Conservation (phyloP, 2,113 vertebrate genomes). For the Eleginops maclovinus region DNA sequence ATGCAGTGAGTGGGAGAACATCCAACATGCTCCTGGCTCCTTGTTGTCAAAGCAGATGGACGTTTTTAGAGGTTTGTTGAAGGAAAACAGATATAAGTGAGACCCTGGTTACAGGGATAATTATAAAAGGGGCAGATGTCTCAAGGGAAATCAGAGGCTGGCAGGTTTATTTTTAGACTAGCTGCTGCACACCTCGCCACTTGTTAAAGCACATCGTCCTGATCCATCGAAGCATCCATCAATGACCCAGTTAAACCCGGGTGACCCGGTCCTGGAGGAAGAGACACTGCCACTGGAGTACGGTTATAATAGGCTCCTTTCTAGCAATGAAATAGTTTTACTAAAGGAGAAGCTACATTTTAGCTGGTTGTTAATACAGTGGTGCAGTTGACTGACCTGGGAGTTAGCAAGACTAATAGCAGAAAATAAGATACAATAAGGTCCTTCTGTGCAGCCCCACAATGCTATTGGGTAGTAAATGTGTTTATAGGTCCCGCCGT, state of each 20-base stretch:
- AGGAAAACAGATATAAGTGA: constrained; percentile 65
- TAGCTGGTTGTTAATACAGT: no score
- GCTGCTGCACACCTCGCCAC: constrained; percentile 64
- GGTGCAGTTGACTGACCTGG: no score
- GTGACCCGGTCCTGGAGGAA: constrained; percentile 45
- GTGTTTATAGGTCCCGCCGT: no score
- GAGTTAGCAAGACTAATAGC: no score
- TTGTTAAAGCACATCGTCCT: constrained; percentile 67
- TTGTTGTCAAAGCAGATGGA: constrained; percentile 49
- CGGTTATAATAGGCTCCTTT: not conserved
- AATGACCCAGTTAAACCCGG: constrained; percentile 59
- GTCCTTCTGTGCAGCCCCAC: no score
- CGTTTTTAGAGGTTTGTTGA: constrained; percentile 33
- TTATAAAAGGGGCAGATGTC: constrained; percentile 77
- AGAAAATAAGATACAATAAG: no score
- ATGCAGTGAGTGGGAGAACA: constrained; percentile 4
- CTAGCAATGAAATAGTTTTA: not conserved
- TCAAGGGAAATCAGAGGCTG: constrained; percentile 61
- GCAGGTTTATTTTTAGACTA: constrained; percentile 78
- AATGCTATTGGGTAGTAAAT: no score
- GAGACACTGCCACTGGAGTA: not conserved
- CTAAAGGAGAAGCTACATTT: not conserved
- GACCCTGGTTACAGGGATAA: constrained; percentile 78
- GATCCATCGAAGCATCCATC: constrained; percentile 62
- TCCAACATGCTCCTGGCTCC: constrained; percentile 8